phyloP scores from a whole-genome alignment of 2,113 vertebrate genomes.

The Nematolebias whitei region DNA sequence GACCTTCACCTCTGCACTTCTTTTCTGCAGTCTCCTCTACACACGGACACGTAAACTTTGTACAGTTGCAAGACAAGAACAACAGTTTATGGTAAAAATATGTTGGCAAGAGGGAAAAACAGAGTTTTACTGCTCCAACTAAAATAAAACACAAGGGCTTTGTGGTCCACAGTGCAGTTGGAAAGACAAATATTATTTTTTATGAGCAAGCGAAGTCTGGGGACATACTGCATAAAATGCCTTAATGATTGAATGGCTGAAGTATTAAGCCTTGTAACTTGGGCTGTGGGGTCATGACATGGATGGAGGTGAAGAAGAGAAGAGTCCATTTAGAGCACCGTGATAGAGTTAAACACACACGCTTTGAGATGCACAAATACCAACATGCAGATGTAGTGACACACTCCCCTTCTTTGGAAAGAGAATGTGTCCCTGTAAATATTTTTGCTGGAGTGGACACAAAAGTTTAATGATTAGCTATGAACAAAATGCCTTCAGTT shows the following conservation, averaged over 20 bases:
- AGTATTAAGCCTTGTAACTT: slow-evolving; percentile 79
- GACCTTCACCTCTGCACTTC: slow-evolving; percentile 63
- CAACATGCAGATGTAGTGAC: slow-evolving; percentile 28
- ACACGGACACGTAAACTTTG: slow-evolving; percentile 16
- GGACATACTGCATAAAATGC: slow-evolving; percentile 73
- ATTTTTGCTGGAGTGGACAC: slow-evolving; percentile 65
- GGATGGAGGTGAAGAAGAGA: slow-evolving; percentile 31
- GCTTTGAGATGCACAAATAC: slow-evolving; percentile 4
- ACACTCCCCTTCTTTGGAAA: slow-evolving; percentile 43
- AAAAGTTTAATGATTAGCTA: slow-evolving; percentile 63
- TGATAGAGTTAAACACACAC: slow-evolving; percentile 30
- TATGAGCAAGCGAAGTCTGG: slow-evolving; percentile 75
- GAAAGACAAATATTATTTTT: slow-evolving; percentile 86
- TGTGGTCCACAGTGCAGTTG: slow-evolving; percentile 82
- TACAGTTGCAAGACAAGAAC: slow-evolving; percentile 60
- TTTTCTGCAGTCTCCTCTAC: slow-evolving; percentile 44
- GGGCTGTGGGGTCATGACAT: slow-evolving; percentile 55
- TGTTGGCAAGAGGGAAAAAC: slow-evolving; percentile 61
- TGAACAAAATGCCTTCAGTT: slow-evolving; percentile 54
- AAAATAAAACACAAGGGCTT: slow-evolving; percentile 82
- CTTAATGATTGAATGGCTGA: slow-evolving; percentile 81
- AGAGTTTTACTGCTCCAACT: slow-evolving; percentile 77
- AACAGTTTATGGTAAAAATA: slow-evolving; percentile 56
- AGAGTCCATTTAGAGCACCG: slow-evolving; percentile 38
- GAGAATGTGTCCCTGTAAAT: slow-evolving; percentile 59